Percentiles rank a stretch among this genome's conserved stretches.
Conservation (phyloP, 2,797 vertebrate species). For the Cetoscarus ocellatus region DNA sequence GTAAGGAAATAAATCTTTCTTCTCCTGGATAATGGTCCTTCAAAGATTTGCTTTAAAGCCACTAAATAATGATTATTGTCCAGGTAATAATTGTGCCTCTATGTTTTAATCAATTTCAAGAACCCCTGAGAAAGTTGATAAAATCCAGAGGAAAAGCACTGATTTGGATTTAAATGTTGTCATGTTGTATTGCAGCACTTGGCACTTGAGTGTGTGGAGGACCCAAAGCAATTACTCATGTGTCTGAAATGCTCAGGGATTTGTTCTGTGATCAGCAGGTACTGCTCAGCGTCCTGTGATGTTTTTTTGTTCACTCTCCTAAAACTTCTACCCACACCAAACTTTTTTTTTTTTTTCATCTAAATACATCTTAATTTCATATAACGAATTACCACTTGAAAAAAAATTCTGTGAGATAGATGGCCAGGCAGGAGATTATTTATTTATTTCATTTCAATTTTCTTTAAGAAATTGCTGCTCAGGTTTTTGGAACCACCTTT, state of each 20-base stretch:
- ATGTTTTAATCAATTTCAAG: constrained; percentile 71
- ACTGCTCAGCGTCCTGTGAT: not conserved
- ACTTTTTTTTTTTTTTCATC: constrained; percentile 4
- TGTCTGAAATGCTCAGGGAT: constrained; percentile 1
- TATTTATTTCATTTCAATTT: not conserved
- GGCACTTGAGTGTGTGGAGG: constrained; percentile 18
- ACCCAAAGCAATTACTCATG: constrained; percentile 19
- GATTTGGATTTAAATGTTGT: constrained; percentile 48
- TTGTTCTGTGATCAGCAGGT: constrained; percentile 5
- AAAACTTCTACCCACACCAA: constrained; percentile 10
- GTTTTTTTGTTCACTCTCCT: not conserved
- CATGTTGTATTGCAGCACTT: constrained; percentile 38
- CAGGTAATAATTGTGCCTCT: constrained; percentile 55
- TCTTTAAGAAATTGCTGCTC: constrained; percentile 23
- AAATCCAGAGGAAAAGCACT: constrained; percentile 23
- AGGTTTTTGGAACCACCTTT: constrained; percentile 46
- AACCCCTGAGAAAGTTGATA: constrained; percentile 57
- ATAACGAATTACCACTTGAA: not conserved
- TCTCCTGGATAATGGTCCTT: constrained; percentile 61
- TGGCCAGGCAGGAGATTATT: not conserved
- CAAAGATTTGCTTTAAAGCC: constrained; percentile 52
- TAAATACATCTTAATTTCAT: constrained; percentile 8
- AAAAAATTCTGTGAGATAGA: constrained; percentile 26
- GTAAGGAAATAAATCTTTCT: constrained; percentile 39
- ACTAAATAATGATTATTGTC: constrained; percentile 53